These are phyloP conservation scores for Siphonodentalium dalli DNA, from an alignment of 2,888 invertebrate species.

Conservation along the genomic window DNA sequence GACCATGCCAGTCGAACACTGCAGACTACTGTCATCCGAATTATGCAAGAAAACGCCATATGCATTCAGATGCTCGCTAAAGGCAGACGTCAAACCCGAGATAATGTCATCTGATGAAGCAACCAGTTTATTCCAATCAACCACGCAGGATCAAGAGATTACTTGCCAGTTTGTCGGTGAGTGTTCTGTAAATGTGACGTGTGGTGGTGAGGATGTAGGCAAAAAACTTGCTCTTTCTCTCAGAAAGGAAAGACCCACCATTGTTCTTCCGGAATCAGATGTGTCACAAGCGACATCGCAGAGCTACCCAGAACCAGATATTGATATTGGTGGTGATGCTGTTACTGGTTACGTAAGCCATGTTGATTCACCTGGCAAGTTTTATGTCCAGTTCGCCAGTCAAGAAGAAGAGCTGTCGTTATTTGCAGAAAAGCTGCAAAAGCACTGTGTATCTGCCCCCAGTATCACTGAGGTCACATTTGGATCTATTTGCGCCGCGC, in stretches of 20 bases:
- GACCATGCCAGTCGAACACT: constrained; percentile 31
- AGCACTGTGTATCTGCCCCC: no score
- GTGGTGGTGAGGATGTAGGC: no score
- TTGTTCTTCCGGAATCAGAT: no score
- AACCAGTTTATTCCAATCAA: no score
- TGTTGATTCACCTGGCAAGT: constrained; percentile 36
- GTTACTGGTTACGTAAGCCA: constrained; percentile 34
- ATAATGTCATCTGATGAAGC: no score
- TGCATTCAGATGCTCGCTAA: constrained; percentile 48
- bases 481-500: constrained; percentile 33
- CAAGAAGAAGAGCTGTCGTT: constrained; percentile 33
- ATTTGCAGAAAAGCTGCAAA: constrained; percentile 30
- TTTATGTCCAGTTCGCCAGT: constrained; percentile 36
- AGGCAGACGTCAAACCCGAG: no score
- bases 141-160: no score
- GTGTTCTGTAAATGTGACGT: no score
- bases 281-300: no score
- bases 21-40: constrained; percentile 40
- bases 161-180: no score
- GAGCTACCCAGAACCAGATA: constrained; percentile 12
- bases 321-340: constrained; percentile 26
- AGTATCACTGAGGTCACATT: constrained; percentile 27
- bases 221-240: no score
- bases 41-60: constrained; percentile 43
- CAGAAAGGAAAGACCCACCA: no score